These are phyloP conservation scores for Pemphredon lugubris DNA, from an alignment of 2,888 invertebrate genomes.

Conservation along the genomic window DNA sequence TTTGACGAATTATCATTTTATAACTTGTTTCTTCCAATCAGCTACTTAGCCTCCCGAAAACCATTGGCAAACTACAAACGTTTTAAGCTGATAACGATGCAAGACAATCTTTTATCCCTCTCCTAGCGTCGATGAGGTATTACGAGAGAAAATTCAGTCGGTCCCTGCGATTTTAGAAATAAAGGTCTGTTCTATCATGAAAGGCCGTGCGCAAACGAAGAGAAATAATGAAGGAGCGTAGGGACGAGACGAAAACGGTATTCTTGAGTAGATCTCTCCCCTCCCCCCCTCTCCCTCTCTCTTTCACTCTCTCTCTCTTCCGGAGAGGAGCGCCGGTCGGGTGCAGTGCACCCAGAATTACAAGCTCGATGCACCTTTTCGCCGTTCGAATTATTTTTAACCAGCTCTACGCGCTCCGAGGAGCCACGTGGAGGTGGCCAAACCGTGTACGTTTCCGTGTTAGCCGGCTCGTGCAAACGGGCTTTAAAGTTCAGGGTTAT, in stretches of 20 bases:
- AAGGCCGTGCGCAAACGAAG: background rate
- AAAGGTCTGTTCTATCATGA: too few species aligned
- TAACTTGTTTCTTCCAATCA: too few species aligned
- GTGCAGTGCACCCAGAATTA: constrained; percentile 35
- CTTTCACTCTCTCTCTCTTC: too few species aligned
- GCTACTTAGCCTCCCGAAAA: too few species aligned
- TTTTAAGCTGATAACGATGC: too few species aligned
- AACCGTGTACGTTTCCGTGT: constrained; percentile 43
- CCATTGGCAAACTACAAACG: too few species aligned
- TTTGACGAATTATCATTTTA: too few species aligned
- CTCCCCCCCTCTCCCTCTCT: too few species aligned
- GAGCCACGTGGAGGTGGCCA: constrained; percentile 21
- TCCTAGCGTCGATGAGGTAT: too few species aligned
- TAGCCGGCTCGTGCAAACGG: constrained; percentile 24
- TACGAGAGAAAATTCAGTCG: too few species aligned
- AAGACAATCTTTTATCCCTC: too few species aligned
- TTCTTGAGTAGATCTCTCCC: background rate
- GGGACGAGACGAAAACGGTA: background rate
- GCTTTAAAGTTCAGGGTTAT: constrained; percentile 60
- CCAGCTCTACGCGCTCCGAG: constrained; percentile 3
- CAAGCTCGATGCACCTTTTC: constrained; percentile 40
- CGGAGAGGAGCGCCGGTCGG: constrained; percentile 4
- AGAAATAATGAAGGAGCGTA: background rate
- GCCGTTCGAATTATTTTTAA: constrained; percentile 52
- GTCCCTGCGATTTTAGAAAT: too few species aligned